phyloP scores from a whole-genome alignment of 2,113 vertebrate genomes.

The Parus major region DNA sequence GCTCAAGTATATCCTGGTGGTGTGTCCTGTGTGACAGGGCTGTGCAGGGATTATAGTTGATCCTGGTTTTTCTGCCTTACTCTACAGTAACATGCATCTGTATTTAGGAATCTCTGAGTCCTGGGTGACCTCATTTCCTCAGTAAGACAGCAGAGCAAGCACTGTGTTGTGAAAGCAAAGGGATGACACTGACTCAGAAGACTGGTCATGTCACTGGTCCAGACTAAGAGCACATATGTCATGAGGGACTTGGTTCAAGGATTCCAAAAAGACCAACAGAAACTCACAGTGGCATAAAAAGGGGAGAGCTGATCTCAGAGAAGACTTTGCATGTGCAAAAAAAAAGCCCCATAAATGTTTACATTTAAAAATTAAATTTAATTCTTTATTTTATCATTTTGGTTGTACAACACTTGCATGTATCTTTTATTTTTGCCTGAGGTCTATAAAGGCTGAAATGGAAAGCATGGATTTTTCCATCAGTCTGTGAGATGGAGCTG shows the following conservation, averaged over 20 bases:
- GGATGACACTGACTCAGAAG: neutral
- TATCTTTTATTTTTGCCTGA: neutral
- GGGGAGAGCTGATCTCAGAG: neutral
- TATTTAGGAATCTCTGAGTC: neutral
- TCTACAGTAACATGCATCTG: neutral
- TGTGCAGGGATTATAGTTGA: neutral
- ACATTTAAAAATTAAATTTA: neutral
- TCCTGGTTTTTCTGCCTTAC: neutral
- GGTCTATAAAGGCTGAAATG: neutral
- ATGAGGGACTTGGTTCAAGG: neutral
- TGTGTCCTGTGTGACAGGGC: neutral
- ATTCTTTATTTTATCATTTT: neutral
- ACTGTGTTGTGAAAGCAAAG: neutral
- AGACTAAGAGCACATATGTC: neutral
- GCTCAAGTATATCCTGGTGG: fast-evolving
- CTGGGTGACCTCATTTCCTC: neutral
- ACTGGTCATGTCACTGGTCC: neutral
- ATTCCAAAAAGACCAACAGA: neutral
- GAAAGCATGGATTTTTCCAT: neutral
- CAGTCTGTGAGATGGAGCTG: neutral
- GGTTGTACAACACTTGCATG: neutral
- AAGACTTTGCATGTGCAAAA: neutral
- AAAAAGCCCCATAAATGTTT: neutral
- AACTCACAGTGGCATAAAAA: neutral
- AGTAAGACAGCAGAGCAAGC: neutral